Percentiles rank a stretch among this genome's conserved stretches.
Conservation (phyloP, 2,888 invertebrate species). For the Blomia tropicalis region DNA sequence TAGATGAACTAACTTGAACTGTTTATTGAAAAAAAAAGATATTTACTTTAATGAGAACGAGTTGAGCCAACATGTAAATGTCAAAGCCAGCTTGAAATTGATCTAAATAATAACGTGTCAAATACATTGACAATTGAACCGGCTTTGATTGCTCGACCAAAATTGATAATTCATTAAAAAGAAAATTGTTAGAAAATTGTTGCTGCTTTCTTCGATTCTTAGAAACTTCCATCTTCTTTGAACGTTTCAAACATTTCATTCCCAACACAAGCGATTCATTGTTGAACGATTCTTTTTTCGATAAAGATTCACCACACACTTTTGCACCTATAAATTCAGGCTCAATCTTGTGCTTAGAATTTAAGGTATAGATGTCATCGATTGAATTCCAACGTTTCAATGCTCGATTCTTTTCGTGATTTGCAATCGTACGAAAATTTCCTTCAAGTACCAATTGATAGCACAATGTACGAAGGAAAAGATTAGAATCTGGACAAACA, state of each 20-base stretch:
- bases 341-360: neutral
- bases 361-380: neutral
- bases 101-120: neutral
- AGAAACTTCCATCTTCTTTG: neutral
- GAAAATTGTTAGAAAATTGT: neutral
- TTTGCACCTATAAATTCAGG: neutral
- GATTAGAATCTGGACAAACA: neutral
- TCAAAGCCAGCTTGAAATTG: neutral
- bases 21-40: neutral
- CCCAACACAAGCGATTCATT: neutral
- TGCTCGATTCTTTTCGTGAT: neutral
- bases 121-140: neutral
- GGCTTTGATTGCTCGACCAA: neutral
- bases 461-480: neutral
- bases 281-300: neutral
- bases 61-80: neutral
- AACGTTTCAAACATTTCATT: no score
- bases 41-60: neutral
- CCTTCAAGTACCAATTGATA: neutral
- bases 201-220: neutral
- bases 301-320: no score
- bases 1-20: neutral
- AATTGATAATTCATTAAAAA: neutral
- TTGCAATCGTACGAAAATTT: neutral
- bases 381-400: conserved; percentile 4